Percentiles rank a stretch among this genome's conserved stretches.
Evolutionary conservation across 2,888 invertebrate genomes (phyloP).

Genomic region (Bugulina stolonifera): DNA sequence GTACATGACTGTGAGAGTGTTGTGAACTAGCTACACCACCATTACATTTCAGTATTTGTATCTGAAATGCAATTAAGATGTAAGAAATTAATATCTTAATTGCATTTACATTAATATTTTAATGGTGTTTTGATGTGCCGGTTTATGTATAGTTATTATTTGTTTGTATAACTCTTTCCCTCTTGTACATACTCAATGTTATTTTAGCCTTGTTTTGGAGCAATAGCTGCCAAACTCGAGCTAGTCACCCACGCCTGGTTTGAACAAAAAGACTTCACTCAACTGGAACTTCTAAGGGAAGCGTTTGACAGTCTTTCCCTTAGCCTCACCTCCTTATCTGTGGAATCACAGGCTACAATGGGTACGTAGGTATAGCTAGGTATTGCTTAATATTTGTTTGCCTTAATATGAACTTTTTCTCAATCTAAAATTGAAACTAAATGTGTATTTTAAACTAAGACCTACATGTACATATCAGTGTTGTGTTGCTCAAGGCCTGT

Average conservation of each 20-base stretch:
- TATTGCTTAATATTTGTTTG: not conserved
- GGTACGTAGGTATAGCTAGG: not conserved
- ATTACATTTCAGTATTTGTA: too few relatives aligned
- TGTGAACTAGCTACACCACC: too few relatives aligned
- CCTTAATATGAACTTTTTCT: not conserved
- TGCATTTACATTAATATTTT: too few relatives aligned
- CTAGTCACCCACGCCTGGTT: constrained; percentile 96
- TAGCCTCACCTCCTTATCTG: constrained; percentile 59
- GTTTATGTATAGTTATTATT: too few relatives aligned
- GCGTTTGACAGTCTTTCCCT: constrained; percentile 86
- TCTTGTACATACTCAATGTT: not conserved
- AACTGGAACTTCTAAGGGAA: constrained; percentile 66
- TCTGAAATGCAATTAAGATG: too few relatives aligned
- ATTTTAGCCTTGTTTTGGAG: constrained; percentile 74
- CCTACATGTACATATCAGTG: too few relatives aligned
- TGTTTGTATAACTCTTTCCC: not conserved
- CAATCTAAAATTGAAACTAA: too few relatives aligned
- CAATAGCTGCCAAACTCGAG: constrained; percentile 77
- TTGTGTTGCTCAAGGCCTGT: too few relatives aligned
- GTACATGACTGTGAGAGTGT: too few relatives aligned
- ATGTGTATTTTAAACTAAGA: too few relatives aligned
- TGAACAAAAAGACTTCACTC: constrained; percentile 64
- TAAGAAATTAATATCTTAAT: too few relatives aligned
- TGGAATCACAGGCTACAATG: constrained; percentile 5
- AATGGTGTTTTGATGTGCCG: too few relatives aligned